Percentiles rank a stretch among this genome's conserved stretches.
Conservation (phyloP, 2,113 vertebrate genomes). For the Colossoma macropomum region DNA sequence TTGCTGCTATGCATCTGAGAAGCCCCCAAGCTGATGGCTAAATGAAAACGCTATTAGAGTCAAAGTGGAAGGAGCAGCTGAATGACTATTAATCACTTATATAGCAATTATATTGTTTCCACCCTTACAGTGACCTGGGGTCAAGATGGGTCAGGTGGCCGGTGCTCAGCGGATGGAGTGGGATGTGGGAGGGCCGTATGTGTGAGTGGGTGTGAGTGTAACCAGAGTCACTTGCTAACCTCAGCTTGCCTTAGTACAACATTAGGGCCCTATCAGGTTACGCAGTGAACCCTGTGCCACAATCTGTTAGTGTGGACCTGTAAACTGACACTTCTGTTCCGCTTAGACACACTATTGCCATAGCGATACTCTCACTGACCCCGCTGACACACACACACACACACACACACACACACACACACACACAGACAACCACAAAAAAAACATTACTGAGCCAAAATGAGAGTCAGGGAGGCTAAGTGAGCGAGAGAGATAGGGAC, state of each 20-base stretch:
- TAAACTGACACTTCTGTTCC: conserved; percentile 57
- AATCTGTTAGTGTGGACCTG: conserved; percentile 57
- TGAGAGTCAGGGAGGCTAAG: conserved; percentile 9
- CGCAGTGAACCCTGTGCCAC: conserved; percentile 49
- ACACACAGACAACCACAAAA: neutral
- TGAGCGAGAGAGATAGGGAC: conserved; percentile 12
- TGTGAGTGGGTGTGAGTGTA: conserved; percentile 35
- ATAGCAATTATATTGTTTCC: conserved; percentile 53
- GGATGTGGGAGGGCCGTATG: conserved; percentile 30
- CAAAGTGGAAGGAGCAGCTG: conserved; percentile 23
- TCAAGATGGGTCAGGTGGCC: conserved; percentile 44
- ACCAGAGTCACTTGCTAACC: conserved; percentile 43
- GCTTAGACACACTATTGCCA: conserved; percentile 42
- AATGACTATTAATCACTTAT: conserved; percentile 56
- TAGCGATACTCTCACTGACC: conserved; percentile 51
- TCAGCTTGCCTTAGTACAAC: conserved; percentile 38
- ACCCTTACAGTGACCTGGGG: conserved; percentile 45
- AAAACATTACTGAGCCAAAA: neutral
- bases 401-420: conserved; percentile 23
- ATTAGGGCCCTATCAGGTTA: conserved; percentile 52
- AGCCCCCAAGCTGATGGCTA: conserved; percentile 36
- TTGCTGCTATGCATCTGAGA: conserved; percentile 39
- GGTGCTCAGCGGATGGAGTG: conserved; percentile 27
- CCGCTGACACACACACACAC: conserved; percentile 16
- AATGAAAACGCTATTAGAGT: conserved; percentile 55